Evolutionary conservation across 2,797 vertebrate genomes (phyloP).

Genomic region (Pelodytes ibericus): DNA sequence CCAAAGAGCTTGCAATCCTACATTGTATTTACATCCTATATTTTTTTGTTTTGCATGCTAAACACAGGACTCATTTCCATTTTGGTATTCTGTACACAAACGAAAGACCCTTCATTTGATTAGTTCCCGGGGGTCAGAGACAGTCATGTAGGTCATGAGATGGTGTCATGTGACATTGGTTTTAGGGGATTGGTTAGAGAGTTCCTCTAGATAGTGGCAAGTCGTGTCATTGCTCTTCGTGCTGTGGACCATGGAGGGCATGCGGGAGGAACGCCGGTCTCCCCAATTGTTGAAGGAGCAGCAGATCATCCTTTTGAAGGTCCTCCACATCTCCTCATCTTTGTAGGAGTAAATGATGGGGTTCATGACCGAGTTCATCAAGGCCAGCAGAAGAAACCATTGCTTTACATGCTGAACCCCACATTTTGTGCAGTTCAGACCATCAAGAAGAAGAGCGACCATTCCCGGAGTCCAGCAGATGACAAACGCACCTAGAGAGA

Average conservation of each 20-base stretch:
- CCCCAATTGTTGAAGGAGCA: constrained; percentile 77
- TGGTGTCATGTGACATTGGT: not conserved
- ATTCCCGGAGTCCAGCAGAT: constrained; percentile 97
- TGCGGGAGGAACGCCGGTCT: constrained; percentile 65
- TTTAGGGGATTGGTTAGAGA: constrained; percentile 63
- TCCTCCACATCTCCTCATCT: constrained; percentile 94
- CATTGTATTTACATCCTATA: no score
- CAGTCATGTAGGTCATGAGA: not conserved
- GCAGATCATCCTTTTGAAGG: constrained; percentile 87
- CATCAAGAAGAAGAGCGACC: constrained; percentile 87
- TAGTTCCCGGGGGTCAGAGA: not conserved
- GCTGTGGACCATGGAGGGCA: constrained; percentile 71
- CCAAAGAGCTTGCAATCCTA: not conserved
- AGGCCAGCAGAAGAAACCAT: constrained; percentile 91
- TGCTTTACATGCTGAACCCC: constrained; percentile 82
- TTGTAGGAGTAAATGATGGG: constrained; percentile 98
- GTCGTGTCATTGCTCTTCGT: constrained; percentile 67
- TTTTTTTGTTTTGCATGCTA: no score
- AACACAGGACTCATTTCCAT: no score
- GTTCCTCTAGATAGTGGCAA: constrained; percentile 71
- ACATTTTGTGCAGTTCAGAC: constrained; percentile 83
- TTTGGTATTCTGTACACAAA: no score
- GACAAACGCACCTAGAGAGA: constrained; percentile 87
- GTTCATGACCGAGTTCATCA: constrained; percentile 95
- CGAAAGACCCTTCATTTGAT: no score